These are phyloP conservation scores for Centruroides vittatus DNA, from an alignment of 1,140 invertebrate species.

Conservation along the genomic window DNA sequence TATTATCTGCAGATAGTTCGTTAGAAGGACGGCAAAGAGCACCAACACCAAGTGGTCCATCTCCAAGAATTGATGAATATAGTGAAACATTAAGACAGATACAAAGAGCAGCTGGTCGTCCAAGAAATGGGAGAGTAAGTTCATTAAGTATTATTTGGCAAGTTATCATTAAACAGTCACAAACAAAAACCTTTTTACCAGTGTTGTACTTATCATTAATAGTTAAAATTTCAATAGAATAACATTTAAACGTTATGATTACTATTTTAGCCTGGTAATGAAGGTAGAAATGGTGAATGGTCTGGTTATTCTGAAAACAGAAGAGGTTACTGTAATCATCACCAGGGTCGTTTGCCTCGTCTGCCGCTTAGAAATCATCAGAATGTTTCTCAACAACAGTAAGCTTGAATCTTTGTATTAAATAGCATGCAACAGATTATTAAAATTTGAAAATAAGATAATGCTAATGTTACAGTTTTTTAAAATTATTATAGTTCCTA, in stretches of 20 bases:
- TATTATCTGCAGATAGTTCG: not conserved
- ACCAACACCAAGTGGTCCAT: constrained; percentile 5
- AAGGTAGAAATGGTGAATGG: constrained; percentile 7
- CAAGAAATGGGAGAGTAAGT: constrained; percentile 2
- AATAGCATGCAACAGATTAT: not conserved
- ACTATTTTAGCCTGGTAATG: not conserved
- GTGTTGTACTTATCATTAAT: too few relatives aligned
- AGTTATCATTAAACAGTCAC: too few relatives aligned
- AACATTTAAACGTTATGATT: not conserved
- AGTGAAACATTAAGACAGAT: constrained; percentile 11
- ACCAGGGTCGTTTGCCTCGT: constrained; percentile 12
- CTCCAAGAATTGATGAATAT: constrained; percentile 14
- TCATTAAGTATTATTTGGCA: not conserved
- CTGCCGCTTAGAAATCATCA: constrained; percentile 12
- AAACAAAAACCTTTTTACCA: too few relatives aligned
- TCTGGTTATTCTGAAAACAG: constrained; percentile 5
- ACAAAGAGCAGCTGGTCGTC: constrained; percentile 8
- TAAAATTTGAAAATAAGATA: too few relatives aligned
- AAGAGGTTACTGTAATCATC: constrained; percentile 3
- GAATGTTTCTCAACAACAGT: constrained; percentile 11
- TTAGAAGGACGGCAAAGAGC: constrained; percentile 1
- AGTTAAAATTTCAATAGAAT: not conserved
- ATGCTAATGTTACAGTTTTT: too few relatives aligned
- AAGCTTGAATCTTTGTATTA: not conserved
- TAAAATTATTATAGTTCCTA: too few relatives aligned